Percentiles rank a stretch among this genome's conserved stretches.
phyloP scores from a whole-genome alignment of 2,797 vertebrate species.

The Gephyroberyx darwinii region DNA sequence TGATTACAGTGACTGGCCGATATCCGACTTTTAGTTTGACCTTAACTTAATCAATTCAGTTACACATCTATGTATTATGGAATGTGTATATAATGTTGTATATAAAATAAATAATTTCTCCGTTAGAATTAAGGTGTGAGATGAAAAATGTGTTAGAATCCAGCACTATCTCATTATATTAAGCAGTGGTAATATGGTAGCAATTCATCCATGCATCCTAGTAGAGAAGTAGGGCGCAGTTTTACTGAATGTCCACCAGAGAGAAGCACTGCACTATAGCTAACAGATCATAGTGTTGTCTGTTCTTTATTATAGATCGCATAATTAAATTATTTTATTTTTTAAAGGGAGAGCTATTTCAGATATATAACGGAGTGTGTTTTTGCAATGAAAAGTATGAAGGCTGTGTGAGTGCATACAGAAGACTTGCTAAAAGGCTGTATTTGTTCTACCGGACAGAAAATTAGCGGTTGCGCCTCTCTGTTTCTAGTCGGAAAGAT shows the following conservation, averaged over 20 bases:
- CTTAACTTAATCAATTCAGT: neutral
- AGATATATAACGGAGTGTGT: neutral
- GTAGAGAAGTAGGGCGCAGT: conserved; percentile 30
- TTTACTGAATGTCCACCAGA: conserved; percentile 23
- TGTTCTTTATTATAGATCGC: conserved; percentile 15
- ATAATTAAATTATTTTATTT: neutral
- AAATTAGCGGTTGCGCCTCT: neutral
- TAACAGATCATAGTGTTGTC: neutral
- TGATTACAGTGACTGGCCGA: no score
- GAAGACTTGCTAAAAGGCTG: neutral
- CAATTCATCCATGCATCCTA: no score
- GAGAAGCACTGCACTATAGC: conserved; percentile 26
- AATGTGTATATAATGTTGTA: neutral
- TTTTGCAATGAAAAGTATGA: neutral
- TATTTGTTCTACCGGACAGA: neutral
- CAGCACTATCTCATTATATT: conserved; percentile 24
- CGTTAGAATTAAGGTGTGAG: neutral
- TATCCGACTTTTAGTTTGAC: no score
- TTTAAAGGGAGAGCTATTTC: neutral
- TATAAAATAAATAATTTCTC: neutral
- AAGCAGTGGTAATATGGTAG: conserved; percentile 1
- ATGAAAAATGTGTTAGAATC: conserved; percentile 7
- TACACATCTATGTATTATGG: neutral
- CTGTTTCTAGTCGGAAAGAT: conserved; percentile 74
- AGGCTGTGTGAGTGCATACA: neutral